A percentile compares a stretch with the other conserved stretches of the same genome.
Conservation (phyloP, 2,113 vertebrate species). For the Herpailurus yagouaroundi region DNA sequence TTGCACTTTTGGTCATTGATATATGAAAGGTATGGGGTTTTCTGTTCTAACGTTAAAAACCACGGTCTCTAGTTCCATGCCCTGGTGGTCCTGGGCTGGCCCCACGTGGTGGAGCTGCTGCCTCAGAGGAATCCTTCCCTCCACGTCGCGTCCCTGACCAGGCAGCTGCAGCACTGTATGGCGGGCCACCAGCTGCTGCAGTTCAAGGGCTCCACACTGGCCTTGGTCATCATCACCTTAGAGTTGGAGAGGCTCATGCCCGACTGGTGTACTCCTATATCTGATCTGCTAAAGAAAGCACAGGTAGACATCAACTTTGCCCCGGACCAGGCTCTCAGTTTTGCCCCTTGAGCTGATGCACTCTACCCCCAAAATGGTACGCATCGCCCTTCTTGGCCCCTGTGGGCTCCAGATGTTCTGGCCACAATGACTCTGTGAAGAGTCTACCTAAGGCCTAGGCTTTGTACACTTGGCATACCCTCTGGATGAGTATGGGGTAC, state of each 20-base stretch:
- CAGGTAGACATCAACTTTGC: conserved; percentile 88
- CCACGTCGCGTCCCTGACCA: conserved; percentile 96
- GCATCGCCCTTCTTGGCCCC: not conserved
- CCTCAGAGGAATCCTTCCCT: conserved; percentile 94
- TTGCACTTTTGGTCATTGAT: conserved; percentile 81
- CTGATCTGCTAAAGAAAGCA: conserved; percentile 95
- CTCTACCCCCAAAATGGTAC: not conserved
- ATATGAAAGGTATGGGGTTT: conserved; percentile 81
- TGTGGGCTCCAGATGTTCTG: not conserved
- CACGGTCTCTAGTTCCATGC: conserved; percentile 90
- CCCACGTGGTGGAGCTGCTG: conserved; percentile 85
- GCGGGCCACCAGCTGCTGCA: conserved; percentile 99
- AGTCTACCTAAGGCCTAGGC: not conserved
- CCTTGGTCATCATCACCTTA: conserved; percentile 98
- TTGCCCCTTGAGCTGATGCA: not conserved
- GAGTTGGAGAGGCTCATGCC: conserved; percentile 93
- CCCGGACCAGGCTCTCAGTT: conserved; percentile 50
- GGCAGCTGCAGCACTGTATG: conserved; percentile 99
- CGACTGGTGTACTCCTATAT: conserved; percentile 91
- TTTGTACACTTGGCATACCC: not conserved
- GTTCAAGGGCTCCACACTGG: conserved; percentile 97
- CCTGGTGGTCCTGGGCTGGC: conserved; percentile 88
- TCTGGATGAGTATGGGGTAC: not conserved
- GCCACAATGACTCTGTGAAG: not conserved
- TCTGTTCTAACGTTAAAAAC: conserved; percentile 79